Conservation (phyloP, 2,113 vertebrate species). For the Paratilapia polleni region DNA sequence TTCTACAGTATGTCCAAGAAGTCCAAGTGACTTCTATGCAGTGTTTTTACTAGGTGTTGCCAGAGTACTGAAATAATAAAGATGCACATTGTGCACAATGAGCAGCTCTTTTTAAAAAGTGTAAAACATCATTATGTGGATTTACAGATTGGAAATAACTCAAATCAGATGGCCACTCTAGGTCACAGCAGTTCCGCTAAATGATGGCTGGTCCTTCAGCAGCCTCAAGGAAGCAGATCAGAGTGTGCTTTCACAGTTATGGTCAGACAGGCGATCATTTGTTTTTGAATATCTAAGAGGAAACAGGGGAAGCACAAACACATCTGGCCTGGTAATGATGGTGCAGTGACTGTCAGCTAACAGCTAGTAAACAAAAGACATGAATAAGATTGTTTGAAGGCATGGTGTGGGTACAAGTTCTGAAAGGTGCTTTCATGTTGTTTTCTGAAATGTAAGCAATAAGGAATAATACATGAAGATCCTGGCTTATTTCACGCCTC, state of each 20-base stretch:
- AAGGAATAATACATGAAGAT: background rate
- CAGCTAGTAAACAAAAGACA: background rate
- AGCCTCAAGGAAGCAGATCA: background rate
- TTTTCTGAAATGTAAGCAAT: background rate
- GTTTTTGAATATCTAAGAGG: conserved; percentile 17
- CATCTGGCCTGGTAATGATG: conserved; percentile 12
- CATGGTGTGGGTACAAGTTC: background rate
- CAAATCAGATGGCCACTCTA: background rate
- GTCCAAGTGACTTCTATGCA: background rate
- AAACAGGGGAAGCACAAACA: background rate
- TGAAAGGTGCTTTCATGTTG: conserved; percentile 19
- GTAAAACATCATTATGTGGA: conserved; percentile 49
- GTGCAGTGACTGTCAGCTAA: background rate
- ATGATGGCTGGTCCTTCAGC: conserved; percentile 1
- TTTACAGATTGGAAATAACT: conserved; percentile 35
- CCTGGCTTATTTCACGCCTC: background rate
- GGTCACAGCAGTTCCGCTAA: conserved; percentile 5
- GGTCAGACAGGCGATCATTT: background rate
- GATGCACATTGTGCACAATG: background rate
- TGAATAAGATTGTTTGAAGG: background rate
- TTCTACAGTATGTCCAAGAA: too few species aligned
- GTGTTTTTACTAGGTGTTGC: background rate
- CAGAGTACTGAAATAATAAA: conserved; percentile 38
- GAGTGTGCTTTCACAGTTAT: background rate
- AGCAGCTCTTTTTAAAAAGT: conserved; percentile 23